Evolutionary conservation across 2,113 vertebrate species (phyloP).

Genomic region (Coreoperca whiteheadi): DNA sequence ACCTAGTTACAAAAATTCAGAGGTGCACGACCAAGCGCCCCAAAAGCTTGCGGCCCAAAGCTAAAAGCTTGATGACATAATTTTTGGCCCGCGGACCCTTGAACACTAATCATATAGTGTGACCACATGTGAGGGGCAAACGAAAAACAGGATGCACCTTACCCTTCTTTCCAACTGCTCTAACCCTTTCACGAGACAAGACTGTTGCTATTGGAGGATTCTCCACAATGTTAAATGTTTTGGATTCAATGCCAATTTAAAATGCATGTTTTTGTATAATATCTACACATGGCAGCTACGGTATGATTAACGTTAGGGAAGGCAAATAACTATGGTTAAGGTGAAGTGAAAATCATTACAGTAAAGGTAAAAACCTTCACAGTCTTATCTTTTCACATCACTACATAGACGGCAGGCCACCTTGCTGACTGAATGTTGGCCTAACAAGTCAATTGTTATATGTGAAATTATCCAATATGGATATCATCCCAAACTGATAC

Average conservation of each 20-base stretch:
- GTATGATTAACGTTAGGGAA: background rate
- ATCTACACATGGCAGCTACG: background rate
- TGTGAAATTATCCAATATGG: conserved; percentile 17
- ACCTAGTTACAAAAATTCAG: too few species aligned
- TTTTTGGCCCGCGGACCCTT: too few species aligned
- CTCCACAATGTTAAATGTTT: background rate
- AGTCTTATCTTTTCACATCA: background rate
- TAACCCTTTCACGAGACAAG: too few species aligned
- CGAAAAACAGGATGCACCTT: background rate
- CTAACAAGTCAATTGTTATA: background rate
- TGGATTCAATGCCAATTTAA: background rate
- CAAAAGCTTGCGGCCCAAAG: too few species aligned
- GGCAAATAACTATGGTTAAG: too few species aligned
- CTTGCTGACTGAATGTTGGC: background rate
- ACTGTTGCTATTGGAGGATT: too few species aligned
- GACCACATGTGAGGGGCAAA: background rate
- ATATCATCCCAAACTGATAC: background rate
- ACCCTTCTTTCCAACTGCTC: too few species aligned
- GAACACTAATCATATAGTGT: too few species aligned
- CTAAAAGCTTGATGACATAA: too few species aligned
- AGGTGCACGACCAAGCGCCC: too few species aligned
- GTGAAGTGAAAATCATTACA: background rate
- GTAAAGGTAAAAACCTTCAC: background rate
- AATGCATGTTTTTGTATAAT: background rate
- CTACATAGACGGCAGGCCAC: background rate